Conservation (phyloP, 2,797 vertebrate species). For the Neomorphus geoffroyi region DNA sequence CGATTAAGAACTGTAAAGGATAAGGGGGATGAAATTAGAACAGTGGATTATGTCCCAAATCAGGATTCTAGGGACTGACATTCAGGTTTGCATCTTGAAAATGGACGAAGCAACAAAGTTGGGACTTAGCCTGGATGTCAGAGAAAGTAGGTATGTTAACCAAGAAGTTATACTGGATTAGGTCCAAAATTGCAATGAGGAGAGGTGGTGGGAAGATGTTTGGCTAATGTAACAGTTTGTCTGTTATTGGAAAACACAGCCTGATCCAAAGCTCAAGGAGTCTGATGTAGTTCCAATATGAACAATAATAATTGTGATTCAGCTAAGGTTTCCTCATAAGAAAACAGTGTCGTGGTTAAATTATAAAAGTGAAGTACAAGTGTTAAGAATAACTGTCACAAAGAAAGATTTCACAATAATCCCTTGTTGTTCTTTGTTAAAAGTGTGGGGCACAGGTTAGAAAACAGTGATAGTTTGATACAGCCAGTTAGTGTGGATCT, state of each 20-base stretch:
- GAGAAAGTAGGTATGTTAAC: not conserved
- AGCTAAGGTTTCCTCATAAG: not conserved
- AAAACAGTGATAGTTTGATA: not conserved
- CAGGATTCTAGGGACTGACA: not conserved
- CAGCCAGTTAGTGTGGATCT: not conserved
- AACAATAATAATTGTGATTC: not conserved
- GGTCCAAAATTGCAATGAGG: not conserved
- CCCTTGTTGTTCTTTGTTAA: not conserved
- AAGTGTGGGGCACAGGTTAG: not conserved
- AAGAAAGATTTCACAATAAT: not conserved
- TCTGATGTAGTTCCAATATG: not conserved
- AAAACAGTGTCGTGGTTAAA: not conserved
- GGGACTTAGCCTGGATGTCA: not conserved
- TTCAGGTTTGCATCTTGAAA: not conserved
- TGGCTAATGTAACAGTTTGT: not conserved
- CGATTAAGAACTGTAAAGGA: not conserved
- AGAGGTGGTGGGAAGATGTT: not conserved
- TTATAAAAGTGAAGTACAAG: not conserved
- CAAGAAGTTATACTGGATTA: not conserved
- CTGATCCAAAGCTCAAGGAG: not conserved
- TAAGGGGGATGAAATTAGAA: not conserved
- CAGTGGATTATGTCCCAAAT: not conserved
- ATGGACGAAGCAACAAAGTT: not conserved
- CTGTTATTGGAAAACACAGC: not conserved
- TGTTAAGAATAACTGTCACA: not conserved